A percentile compares a stretch with the other conserved stretches of the same genome.
These are phyloP conservation scores for Onychomys torridus DNA, from an alignment of 2,797 vertebrate genomes.

Conservation along the genomic window DNA sequence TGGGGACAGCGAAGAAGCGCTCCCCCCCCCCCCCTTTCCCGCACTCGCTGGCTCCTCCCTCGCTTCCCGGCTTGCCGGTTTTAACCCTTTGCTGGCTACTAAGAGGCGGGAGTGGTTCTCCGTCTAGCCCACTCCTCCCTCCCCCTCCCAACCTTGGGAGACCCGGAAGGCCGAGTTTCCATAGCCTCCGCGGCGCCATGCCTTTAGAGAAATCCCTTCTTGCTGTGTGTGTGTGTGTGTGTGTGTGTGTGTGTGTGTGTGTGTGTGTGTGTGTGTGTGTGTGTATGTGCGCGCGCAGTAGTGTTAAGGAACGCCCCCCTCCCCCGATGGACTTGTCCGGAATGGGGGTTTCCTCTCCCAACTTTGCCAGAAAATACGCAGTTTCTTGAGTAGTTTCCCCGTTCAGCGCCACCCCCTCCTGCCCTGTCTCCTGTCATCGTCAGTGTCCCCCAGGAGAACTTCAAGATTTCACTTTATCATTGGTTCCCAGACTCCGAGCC, in stretches of 20 bases:
- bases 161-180: neutral
- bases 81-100: constrained; percentile 77
- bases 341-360: neutral
- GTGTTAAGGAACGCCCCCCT: neutral
- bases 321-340: neutral
- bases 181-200: neutral
- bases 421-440: neutral
- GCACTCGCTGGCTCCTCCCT: constrained; percentile 82
- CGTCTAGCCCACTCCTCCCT: neutral
- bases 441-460: neutral
- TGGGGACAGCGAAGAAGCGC: constrained; percentile 75
- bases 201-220: constrained; percentile 37
- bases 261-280: too few species aligned
- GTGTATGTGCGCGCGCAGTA: neutral
- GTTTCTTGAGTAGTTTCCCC: neutral
- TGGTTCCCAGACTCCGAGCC: neutral
- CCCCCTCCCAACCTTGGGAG: neutral
- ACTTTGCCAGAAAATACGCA: constrained; percentile 1
- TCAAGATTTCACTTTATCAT: neutral
- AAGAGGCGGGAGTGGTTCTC: constrained; percentile 53
- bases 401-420: neutral
- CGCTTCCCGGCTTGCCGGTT: constrained; percentile 57
- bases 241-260: too few species aligned
- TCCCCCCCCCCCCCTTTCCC: constrained; percentile 64
- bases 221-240: neutral